Percentiles rank a stretch among this genome's conserved stretches.
Evolutionary conservation across 2,888 invertebrate species (phyloP).

Genomic region (Acleris sparsana): DNA sequence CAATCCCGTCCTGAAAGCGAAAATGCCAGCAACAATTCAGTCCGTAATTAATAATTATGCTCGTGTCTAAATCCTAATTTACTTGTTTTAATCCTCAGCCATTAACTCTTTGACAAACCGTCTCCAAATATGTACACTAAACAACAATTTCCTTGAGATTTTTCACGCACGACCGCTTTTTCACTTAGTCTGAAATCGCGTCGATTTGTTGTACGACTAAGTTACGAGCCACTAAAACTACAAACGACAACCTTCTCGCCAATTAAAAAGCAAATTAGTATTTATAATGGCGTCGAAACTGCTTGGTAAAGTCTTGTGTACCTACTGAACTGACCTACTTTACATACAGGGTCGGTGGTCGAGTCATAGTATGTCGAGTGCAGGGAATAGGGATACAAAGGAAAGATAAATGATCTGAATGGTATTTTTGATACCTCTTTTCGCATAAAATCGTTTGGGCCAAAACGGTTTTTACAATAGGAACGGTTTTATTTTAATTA

Average conservation of each 20-base stretch:
- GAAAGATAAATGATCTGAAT: too few relatives aligned
- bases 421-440: too few relatives aligned
- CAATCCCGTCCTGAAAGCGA: too few relatives aligned
- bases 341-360: neutral
- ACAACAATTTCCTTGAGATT: conserved; percentile 3
- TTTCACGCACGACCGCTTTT: conserved; percentile 6
- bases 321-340: too few relatives aligned
- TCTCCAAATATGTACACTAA: neutral
- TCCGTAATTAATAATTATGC: neutral
- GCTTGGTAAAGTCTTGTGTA: too few relatives aligned
- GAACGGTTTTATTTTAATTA: too few relatives aligned
- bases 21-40: neutral
- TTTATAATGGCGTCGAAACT: too few relatives aligned
- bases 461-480: too few relatives aligned
- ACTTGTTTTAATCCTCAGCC: neutral
- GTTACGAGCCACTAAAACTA: neutral
- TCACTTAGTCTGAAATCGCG: neutral
- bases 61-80: neutral
- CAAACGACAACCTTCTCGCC: conserved; percentile 1
- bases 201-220: neutral
- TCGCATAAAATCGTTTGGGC: too few relatives aligned
- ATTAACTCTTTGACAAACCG: neutral
- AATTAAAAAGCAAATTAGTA: neutral
- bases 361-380: too few relatives aligned
- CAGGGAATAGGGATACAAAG: too few relatives aligned